Conservation (phyloP, 1,140 invertebrate species). For the Drosophila nikananu region DNA sequence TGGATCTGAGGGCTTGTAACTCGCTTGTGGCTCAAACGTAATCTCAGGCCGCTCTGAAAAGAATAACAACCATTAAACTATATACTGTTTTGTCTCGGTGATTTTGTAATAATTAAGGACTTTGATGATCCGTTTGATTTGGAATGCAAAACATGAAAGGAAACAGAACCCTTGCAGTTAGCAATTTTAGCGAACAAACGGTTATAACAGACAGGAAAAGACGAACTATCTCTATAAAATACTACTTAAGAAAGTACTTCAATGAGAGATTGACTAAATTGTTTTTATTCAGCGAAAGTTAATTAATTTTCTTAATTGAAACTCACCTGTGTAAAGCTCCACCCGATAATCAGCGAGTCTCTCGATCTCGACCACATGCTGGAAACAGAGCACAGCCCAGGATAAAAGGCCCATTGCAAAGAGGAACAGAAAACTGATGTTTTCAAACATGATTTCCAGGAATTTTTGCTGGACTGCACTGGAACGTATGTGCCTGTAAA, state of each 20-base stretch:
- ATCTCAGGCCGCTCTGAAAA: constrained; percentile 25
- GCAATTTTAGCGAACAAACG: too few relatives aligned
- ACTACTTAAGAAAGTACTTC: too few relatives aligned
- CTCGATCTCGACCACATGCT: constrained; percentile 42
- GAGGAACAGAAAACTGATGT: constrained; percentile 64
- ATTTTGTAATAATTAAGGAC: not conserved
- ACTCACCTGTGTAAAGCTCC: not conserved
- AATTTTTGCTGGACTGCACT: constrained; percentile 12
- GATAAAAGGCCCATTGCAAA: constrained; percentile 52
- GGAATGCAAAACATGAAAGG: too few relatives aligned
- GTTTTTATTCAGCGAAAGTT: too few relatives aligned
- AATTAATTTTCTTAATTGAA: not conserved
- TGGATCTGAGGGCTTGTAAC: not conserved
- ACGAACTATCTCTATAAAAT: too few relatives aligned
- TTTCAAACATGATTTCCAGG: constrained; percentile 58
- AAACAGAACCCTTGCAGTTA: too few relatives aligned
- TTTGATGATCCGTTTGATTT: too few relatives aligned
- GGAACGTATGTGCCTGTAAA: constrained; percentile 27
- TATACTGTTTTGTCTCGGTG: not conserved
- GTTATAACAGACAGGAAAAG: too few relatives aligned
- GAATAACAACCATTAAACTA: not conserved
- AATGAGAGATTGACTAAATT: too few relatives aligned
- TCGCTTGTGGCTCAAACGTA: constrained; percentile 4
- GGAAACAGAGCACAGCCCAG: constrained; percentile 59
- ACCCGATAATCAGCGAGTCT: constrained; percentile 30